A percentile compares a stretch with the other conserved stretches of the same genome.
Evolutionary conservation across 2,888 invertebrate genomes (phyloP).

Genomic region (Vannuccia rotundouncinata): DNA sequence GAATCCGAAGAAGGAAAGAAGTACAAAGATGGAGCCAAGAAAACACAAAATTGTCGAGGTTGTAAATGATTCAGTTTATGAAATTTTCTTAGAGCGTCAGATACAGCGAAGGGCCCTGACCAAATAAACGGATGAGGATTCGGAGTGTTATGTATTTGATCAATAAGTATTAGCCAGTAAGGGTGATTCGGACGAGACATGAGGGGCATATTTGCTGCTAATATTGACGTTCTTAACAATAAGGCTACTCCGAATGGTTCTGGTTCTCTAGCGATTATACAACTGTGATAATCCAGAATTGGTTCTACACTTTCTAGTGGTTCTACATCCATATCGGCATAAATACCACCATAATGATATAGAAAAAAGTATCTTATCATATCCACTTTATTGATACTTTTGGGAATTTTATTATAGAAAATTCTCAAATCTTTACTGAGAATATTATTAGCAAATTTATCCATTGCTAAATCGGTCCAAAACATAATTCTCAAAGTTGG

Average conservation of each 20-base stretch:
- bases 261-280: not conserved
- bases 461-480: not conserved
- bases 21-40: not conserved
- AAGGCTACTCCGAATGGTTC: not conserved
- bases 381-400: not conserved
- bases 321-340: not conserved
- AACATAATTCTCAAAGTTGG: not conserved
- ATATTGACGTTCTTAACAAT: not conserved
- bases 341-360: not conserved
- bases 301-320: not conserved
- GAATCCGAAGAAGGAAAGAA: not conserved
- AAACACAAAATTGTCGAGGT: not conserved
- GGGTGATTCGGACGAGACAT: conserved; percentile 1
- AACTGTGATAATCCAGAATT: not conserved
- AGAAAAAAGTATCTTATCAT: not conserved
- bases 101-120: not conserved
- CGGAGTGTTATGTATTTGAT: not conserved
- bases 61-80: not conserved
- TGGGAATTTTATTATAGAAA: not conserved
- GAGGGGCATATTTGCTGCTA: not conserved
- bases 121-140: not conserved
- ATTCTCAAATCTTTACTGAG: not conserved
- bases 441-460: not conserved
- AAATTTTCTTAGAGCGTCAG: not conserved
- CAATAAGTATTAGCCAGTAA: not conserved